Conservation (phyloP, 1,140 invertebrate genomes). For the Charaxes varanes region DNA sequence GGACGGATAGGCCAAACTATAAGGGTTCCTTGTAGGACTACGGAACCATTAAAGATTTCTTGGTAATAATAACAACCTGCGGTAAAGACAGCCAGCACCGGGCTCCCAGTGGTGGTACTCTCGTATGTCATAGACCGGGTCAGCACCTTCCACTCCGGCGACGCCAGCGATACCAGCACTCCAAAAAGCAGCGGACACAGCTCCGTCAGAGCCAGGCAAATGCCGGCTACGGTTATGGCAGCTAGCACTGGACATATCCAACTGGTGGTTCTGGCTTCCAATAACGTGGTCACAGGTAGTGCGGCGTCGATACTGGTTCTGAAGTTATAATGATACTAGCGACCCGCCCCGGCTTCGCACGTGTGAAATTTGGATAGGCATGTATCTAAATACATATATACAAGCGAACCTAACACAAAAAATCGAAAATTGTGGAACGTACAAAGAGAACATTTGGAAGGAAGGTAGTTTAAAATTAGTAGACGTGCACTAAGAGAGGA, state of each 20-base stretch:
- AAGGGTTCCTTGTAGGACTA: not conserved
- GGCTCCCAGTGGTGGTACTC: constrained; percentile 78
- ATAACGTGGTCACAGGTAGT: constrained; percentile 76
- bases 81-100: constrained; percentile 79
- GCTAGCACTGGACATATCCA: constrained; percentile 78
- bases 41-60: not conserved
- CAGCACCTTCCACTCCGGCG: constrained; percentile 78
- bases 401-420: not conserved
- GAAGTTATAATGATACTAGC: constrained; percentile 17
- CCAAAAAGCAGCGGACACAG: constrained; percentile 76
- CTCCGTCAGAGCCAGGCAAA: constrained; percentile 77
- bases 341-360: too few species aligned
- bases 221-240: constrained; percentile 75
- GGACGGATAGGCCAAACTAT: not conserved
- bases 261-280: constrained; percentile 76
- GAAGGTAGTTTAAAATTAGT: too few species aligned
- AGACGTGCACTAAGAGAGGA: too few species aligned
- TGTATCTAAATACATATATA: not conserved
- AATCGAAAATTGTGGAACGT: too few species aligned
- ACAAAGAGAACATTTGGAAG: too few species aligned
- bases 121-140: constrained; percentile 78
- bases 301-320: constrained; percentile 70
- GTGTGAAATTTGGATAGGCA: too few species aligned
- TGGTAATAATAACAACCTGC: constrained; percentile 56
- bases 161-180: constrained; percentile 75